phyloP scores from a whole-genome alignment of 2,888 invertebrate genomes.

The Plagiodera versicolora region DNA sequence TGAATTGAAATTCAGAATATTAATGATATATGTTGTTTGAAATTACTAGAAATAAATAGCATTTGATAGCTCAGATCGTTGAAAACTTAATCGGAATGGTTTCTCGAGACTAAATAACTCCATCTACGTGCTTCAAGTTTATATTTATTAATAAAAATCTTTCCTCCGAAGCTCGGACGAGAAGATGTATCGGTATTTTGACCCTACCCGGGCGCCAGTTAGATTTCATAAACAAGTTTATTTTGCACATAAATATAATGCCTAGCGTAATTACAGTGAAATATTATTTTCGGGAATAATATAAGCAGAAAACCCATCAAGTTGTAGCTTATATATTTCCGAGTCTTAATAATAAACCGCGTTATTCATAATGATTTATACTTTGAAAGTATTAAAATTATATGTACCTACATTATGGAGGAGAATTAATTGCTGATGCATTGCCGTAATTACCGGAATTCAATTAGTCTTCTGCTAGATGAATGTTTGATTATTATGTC shows the following conservation, averaged over 20 bases:
- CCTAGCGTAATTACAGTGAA: slow-evolving; percentile 53
- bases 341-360: slow-evolving; percentile 47
- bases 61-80: too few species aligned
- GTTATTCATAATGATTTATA: slow-evolving; percentile 50
- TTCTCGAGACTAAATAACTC: neutral
- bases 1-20: too few species aligned
- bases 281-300: slow-evolving; percentile 55
- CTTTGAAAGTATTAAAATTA: slow-evolving; percentile 35
- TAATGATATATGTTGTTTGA: too few species aligned
- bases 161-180: slow-evolving; percentile 19
- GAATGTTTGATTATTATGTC: neutral
- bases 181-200: slow-evolving; percentile 54
- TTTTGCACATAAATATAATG: slow-evolving; percentile 53
- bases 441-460: slow-evolving; percentile 24
- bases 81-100: too few species aligned
- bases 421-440: slow-evolving; percentile 27
- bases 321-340: slow-evolving; percentile 39
- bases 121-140: neutral
- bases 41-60: too few species aligned
- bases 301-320: slow-evolving; percentile 47
- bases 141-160: neutral
- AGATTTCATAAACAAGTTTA: slow-evolving; percentile 55
- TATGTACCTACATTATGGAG: slow-evolving; percentile 31
- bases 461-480: slow-evolving; percentile 4
- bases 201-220: slow-evolving; percentile 52